Evolutionary conservation across 2,888 invertebrate genomes (phyloP), one percentile per base, ranked within the genome.

Genomic region (Cephus sareptanus): DNA sequence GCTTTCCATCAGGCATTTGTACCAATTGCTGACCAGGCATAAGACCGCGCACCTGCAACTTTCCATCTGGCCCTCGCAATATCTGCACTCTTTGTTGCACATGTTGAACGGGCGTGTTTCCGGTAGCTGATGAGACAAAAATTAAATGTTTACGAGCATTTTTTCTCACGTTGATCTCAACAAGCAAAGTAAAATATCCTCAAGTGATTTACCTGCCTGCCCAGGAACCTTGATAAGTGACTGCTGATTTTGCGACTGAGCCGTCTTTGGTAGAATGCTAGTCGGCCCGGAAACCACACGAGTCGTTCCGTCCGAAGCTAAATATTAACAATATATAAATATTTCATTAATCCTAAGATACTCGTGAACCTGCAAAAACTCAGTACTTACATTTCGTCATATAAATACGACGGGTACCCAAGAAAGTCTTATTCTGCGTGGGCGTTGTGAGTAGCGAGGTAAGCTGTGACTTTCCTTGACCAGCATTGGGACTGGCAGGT

Each of bases 1-100:
- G 92, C 90, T 97, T 97, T 0, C 98, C 98, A 91, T 98, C 98
- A 0, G 98, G 96, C 94, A 98, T 96, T 90, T 98, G 97, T 73
- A 98, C 95, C 78, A 98, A 92, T 89, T 98, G 98, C 89, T 98
- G 98, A 77, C 98, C 98, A 74, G 98, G 97, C 91, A 97, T 94
- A 12, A 98, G 93, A 0, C 98, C 98, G 80, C 97, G 95, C 1
- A 98, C 98, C 86, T 98, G 97, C 30, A 98, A 93, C 92, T 98
- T 97, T 34, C 98, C 98, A 91, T 98, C 97, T 0, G 97, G 96
- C 0, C 96, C 95, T 83, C 97, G 95, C 87, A 97, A 95, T 83
- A 98, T 97, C 93, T 98, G 98, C 23, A 98, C 96, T 89, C 96
- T 96, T 90, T 97, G 97, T 23, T 93, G 93, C 34, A 92, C 87